phyloP scores from a whole-genome alignment of 1,140 invertebrate species.

The Calephelis virginiensis region DNA sequence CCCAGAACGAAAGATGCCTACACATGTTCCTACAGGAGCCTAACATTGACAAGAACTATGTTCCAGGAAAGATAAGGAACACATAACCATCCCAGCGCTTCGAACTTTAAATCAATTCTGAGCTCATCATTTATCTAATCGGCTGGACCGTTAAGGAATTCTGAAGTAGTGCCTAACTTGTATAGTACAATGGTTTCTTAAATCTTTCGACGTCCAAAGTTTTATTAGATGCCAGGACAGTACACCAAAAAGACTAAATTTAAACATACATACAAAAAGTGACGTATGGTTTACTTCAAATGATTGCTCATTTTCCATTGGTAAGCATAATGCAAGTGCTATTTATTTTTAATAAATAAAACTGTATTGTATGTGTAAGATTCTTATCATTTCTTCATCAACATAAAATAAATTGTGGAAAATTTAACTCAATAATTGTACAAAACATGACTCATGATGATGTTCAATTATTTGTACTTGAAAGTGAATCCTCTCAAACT shows the following conservation, averaged over 20 bases:
- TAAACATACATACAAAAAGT: not conserved
- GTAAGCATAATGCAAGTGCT: not conserved
- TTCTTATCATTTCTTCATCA: too few species aligned
- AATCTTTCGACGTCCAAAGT: constrained; percentile 9
- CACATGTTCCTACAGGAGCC: constrained; percentile 99
- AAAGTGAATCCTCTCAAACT: too few species aligned
- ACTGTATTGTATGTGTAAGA: too few species aligned
- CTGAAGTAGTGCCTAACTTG: constrained; percentile 21
- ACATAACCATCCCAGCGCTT: constrained; percentile 81
- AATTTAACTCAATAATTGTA: too few species aligned
- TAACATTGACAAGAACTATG: constrained; percentile 99
- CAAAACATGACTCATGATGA: too few species aligned
- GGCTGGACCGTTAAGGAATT: constrained; percentile 17
- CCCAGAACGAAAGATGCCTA: constrained; percentile 99
- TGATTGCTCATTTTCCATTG: not conserved
- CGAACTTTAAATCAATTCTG: constrained; percentile 51
- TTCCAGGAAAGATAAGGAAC: constrained; percentile 99
- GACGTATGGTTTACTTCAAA: too few species aligned
- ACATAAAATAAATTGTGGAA: too few species aligned
- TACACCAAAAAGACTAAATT: not conserved
- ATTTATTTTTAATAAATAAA: too few species aligned
- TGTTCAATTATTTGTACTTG: too few species aligned
- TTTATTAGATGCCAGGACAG: not conserved
- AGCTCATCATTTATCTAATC: constrained; percentile 27
- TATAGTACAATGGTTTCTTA: constrained; percentile 18